Evolutionary conservation across 2,113 vertebrate species (phyloP), one percentile per base, ranked within the genome.

Genomic region (Cyanocitta stelleri): DNA sequence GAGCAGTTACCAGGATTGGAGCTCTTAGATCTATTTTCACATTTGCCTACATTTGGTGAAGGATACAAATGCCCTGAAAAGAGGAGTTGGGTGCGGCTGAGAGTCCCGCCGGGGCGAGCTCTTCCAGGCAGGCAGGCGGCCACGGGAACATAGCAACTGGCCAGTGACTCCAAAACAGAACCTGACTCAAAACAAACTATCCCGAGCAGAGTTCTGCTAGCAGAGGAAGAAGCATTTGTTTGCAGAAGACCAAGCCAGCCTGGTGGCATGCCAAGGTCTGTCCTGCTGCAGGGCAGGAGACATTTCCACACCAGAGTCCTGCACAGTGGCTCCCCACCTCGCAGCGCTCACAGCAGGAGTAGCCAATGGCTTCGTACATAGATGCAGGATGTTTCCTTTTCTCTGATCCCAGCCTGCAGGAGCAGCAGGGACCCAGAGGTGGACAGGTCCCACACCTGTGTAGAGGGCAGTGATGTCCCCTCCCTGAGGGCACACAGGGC

Each of bases 131-230:
- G 86, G 86, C 86, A 94, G 83, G 81, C 68, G 22, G 92, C 90
- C 94, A 95, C 2, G 1, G 27, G 56, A 90, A 83, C 96, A 86
- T 77, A 96, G 93, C 96, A 95, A 96, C 95, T 75, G 76, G 79
- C 55, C 61, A 80, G 33, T 26, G 35, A 15, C 72, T 94, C 75
- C 95, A 85, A 89, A 95, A 93, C 92, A 97, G 21, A 93, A 13
- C 63, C 52, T 41, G 32, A 62, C 75, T 82, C 64, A 15, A 85
- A 93, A 63, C 91, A 90, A 90, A 88, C 87, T 2, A 3, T 4
- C 80, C 77, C 4, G 1, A 89, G 85, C 26, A 7, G 7, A 58
- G 75, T 2, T 27, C 79, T 69, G 79, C 52, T 54, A n/a, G 51
- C 8, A 29, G 21, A 68, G 76, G 46, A 58, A 54, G 37, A 52